Base-by-base conservation (phyloP, 2,888 invertebrate genomes). In the Eucera pruinosa region DNA sequence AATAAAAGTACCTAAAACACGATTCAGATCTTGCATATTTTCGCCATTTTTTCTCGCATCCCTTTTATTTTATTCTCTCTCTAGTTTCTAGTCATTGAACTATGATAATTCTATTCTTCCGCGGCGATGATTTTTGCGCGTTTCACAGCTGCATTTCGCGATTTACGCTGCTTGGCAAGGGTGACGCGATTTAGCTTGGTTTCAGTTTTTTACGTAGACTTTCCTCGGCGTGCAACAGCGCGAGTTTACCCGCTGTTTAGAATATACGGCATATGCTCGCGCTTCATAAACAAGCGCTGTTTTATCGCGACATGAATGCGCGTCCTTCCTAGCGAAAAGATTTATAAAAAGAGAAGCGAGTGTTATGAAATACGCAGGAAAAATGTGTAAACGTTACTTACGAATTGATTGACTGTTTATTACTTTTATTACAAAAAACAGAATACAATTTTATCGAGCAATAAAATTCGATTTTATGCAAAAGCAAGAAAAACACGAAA, bases 211-310 rank as follows among this genome's bases (percentile, higher is more conserved):
- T n/a, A n/a, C n/a, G n/a, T 70, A 30, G 67, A 66, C 27, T 52
- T 66, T 55, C 25, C n/a, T 5, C 36, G 30, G 20, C 36, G 45
- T 47, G 66, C 33, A 66, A 55, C 69, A n/a, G 48, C 33, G 55
- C 45, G 39, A 48, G 67, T 47, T 55, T 48, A 45, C 47, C 20
- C 27, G 67, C 20, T 54, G 55, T 65, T 66, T 55, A 55, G 52
- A 39, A 25, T 36, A n/a, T 27, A 52, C 33, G 27, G 23, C 62
- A 48, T 67, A 47, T 45, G 57, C 47, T 9, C 27, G 18, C 23
- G 25, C 45, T 70, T 36, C 70, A 55, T 54, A 48, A 50, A 61
- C 61, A 68, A 60, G 13, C 68, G 15, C 30, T 41, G 62, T 43
- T 68, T 61, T 52, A 68, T 68, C 61, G 23, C 41, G 5, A 23